Evolutionary conservation across 2,797 vertebrate genomes (phyloP).

Genomic region (Dallia pectoralis): DNA sequence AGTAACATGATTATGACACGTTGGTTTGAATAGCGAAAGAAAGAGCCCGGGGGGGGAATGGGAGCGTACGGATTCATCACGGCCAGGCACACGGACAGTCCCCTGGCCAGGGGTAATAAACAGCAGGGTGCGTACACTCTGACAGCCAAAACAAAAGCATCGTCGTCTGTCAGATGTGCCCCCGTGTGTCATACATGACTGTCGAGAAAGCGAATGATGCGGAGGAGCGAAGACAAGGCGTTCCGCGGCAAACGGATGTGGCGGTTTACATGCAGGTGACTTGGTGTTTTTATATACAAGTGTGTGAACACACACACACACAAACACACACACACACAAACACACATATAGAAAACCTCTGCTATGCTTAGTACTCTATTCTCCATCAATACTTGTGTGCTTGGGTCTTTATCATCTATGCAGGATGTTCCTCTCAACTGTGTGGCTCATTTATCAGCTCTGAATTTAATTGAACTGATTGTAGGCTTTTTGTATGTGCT

Average conservation of each 20-base stretch:
- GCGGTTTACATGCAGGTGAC: not conserved
- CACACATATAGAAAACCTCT: not conserved
- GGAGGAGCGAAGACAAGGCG: not conserved
- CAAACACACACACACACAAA: not conserved
- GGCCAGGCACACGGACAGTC: not conserved
- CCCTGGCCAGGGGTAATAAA: not conserved
- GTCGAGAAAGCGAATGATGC: not conserved
- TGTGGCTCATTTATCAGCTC: too few species aligned
- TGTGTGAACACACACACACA: too few species aligned
- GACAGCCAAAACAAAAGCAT: not conserved
- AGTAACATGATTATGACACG: slow-evolving; percentile 5
- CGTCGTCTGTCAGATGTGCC: not conserved
- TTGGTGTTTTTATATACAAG: too few species aligned
- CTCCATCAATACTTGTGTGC: too few species aligned
- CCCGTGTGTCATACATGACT: not conserved
- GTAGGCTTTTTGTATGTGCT: too few species aligned
- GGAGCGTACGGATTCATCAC: not conserved
- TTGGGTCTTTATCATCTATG: too few species aligned
- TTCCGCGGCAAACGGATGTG: not conserved
- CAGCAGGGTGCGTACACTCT: not conserved
- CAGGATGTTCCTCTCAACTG: too few species aligned
- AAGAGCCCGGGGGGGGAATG: not conserved
- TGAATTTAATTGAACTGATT: too few species aligned
- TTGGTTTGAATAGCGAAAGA: not conserved
- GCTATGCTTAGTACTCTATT: too few species aligned